Evolutionary conservation across 2,113 vertebrate species (phyloP).

Genomic region (Lynx canadensis): DNA sequence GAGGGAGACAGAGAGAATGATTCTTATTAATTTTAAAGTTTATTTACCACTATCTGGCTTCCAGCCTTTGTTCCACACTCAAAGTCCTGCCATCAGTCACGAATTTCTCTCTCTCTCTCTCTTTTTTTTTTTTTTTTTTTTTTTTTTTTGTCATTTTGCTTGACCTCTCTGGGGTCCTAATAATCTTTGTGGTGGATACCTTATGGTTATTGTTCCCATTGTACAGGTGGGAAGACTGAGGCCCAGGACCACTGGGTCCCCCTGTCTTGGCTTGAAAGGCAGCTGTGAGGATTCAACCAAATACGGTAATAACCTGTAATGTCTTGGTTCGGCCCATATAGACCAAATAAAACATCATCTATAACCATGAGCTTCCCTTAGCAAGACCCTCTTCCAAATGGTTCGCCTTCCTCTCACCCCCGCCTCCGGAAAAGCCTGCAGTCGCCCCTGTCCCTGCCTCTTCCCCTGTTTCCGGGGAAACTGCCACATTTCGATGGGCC

Average conservation of each 20-base stretch:
- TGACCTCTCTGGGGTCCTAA: neutral
- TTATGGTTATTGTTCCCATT: neutral
- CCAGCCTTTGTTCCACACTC: neutral
- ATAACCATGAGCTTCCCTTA: neutral
- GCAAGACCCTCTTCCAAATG: neutral
- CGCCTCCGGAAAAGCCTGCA: neutral
- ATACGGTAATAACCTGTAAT: neutral
- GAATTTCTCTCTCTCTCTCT: neutral
- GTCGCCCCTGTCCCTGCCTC: neutral
- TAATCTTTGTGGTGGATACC: neutral
- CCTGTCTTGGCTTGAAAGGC: neutral
- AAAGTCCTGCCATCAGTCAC: neutral
- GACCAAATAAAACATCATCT: neutral
- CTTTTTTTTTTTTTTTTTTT: too few relatives aligned
- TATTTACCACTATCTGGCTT: neutral
- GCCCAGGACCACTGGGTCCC: neutral
- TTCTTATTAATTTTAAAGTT: neutral
- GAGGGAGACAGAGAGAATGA: neutral
- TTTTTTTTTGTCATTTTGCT: neutral
- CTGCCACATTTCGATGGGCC: neutral
- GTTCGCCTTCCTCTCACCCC: neutral
- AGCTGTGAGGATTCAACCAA: neutral
- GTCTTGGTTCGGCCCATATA: fast-evolving
- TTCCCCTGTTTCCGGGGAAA: neutral
- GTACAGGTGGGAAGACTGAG: neutral